Conservation (phyloP, 2,113 vertebrate genomes). For the Phalacrocorax brasilianus region DNA sequence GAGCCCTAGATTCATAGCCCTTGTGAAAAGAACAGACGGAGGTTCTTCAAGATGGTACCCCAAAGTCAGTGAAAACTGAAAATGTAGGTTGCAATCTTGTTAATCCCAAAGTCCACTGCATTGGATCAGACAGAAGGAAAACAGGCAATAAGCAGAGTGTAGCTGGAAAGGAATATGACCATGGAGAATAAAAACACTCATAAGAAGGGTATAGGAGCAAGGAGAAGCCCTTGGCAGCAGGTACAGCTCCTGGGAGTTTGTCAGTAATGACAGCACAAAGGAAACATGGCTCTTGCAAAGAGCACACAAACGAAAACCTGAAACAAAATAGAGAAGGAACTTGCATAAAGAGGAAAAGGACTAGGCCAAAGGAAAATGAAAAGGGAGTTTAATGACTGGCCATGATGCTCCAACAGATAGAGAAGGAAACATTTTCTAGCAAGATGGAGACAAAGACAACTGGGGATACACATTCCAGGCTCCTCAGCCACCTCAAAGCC, state of each 20-base stretch:
- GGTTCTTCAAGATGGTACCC: background rate
- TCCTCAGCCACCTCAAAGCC: background rate
- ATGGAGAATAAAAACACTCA: background rate
- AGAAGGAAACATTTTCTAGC: background rate
- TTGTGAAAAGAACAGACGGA: background rate
- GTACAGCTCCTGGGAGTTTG: background rate
- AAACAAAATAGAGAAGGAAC: background rate
- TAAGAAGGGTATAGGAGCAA: background rate
- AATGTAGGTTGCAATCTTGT: background rate
- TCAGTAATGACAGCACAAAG: background rate
- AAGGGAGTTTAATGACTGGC: background rate
- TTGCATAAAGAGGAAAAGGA: background rate
- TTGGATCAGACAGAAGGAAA: background rate
- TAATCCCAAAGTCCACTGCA: background rate
- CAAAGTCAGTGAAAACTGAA: background rate
- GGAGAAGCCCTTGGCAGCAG: background rate
- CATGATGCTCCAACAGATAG: background rate
- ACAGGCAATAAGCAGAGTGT: background rate
- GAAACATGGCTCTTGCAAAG: background rate
- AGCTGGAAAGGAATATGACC: background rate
- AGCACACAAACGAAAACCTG: background rate
- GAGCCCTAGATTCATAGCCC: background rate
- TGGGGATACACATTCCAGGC: background rate
- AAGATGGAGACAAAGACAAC: background rate
- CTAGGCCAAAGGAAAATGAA: background rate